Percentiles rank a stretch among this genome's conserved stretches.
Conservation (phyloP, 2,113 vertebrate species). For the Sander vitreus region DNA sequence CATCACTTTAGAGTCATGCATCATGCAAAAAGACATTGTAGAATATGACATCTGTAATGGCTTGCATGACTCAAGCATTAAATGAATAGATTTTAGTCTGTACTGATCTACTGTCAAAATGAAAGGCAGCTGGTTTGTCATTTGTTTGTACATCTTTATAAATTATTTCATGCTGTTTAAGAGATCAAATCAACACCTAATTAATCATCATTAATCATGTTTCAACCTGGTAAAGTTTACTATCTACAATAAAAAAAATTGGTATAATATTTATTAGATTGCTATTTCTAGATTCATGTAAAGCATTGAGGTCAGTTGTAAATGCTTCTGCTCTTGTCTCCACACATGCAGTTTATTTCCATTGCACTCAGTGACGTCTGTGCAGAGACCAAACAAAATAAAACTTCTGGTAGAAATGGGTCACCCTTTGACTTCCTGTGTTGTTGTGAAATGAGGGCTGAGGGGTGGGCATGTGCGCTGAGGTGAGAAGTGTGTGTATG, state of each 20-base stretch:
- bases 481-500: not conserved
- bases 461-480: constrained; percentile 32
- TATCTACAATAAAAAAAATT: not conserved
- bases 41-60: not conserved
- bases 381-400: constrained; percentile 56
- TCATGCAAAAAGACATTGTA: not conserved
- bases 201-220: not conserved
- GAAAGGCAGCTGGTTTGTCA: constrained; percentile 37
- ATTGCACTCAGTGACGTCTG: constrained; percentile 43
- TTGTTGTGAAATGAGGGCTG: constrained; percentile 46
- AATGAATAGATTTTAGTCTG: not conserved
- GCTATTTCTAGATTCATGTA: not conserved
- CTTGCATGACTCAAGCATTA: not conserved
- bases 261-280: not conserved
- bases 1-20: not conserved
- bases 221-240: not conserved
- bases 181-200: not conserved
- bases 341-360: constrained; percentile 41
- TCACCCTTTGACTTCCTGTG: constrained; percentile 78
- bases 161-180: not conserved
- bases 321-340: constrained; percentile 16
- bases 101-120: not conserved
- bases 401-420: constrained; percentile 72
- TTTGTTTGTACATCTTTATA: not conserved
- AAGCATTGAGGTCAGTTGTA: constrained; percentile 25